Conservation (phyloP, 2,888 invertebrate genomes). For the Steinernema carpocapsae region DNA sequence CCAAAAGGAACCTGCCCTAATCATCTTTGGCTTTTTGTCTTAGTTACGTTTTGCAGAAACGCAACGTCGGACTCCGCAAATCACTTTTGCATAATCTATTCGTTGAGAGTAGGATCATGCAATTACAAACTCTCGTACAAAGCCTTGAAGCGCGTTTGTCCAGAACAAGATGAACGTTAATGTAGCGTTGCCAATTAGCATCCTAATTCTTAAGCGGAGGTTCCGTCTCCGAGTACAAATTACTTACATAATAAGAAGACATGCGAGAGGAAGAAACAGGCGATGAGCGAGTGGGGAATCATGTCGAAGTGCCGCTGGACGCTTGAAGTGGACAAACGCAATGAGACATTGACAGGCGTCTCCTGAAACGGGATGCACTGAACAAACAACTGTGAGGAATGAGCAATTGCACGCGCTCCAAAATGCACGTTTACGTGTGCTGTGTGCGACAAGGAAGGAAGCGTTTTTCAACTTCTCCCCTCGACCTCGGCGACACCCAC, state of each 20-base stretch:
- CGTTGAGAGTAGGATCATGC: too few species aligned
- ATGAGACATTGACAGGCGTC: constrained; percentile 14
- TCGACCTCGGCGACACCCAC: constrained; percentile 20
- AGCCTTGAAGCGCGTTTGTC: too few species aligned
- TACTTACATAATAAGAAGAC: constrained; percentile 9
- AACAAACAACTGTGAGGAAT: neutral
- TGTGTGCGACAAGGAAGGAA: constrained; percentile 24
- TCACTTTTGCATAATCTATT: too few species aligned
- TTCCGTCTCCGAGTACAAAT: neutral
- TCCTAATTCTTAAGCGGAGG: too few species aligned
- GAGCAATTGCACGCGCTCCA: constrained; percentile 8
- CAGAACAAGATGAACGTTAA: too few species aligned
- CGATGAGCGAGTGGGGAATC: constrained; percentile 1
- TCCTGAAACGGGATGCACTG: neutral
- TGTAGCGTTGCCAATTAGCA: too few species aligned
- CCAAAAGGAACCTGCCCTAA: too few species aligned
- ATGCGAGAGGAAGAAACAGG: neutral
- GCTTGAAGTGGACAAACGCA: constrained; percentile 1
- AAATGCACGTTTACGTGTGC: neutral
- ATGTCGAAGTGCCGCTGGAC: neutral
- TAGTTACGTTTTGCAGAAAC: too few species aligned
- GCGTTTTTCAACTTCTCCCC: constrained; percentile 22
- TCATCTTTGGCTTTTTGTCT: too few species aligned
- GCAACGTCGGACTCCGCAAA: too few species aligned
- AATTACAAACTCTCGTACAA: too few species aligned